These are phyloP conservation scores for Ophthalmolycus amberensis DNA, from an alignment of 2,113 vertebrate genomes.

Conservation along the genomic window DNA sequence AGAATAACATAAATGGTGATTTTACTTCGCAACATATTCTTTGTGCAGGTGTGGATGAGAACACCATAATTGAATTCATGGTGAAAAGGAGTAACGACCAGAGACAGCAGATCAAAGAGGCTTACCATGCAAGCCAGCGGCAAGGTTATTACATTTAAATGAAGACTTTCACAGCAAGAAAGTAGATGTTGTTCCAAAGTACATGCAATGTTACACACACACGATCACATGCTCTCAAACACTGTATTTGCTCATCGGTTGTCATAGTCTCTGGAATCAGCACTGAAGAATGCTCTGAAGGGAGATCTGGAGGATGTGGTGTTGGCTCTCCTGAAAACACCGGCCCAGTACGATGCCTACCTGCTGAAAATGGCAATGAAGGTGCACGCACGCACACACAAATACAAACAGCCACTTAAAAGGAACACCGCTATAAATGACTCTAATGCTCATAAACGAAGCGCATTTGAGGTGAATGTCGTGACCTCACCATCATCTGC, in stretches of 20 bases:
- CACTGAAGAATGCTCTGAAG: conserved; percentile 88
- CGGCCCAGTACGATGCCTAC: conserved; percentile 92
- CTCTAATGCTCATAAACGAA: neutral
- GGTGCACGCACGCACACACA: conserved; percentile 53
- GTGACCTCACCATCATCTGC: neutral
- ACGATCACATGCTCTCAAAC: neutral
- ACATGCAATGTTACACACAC: neutral
- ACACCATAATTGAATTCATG: conserved; percentile 92
- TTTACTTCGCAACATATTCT: neutral
- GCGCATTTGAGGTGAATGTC: neutral
- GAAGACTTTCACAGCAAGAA: neutral
- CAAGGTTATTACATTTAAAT: conserved; percentile 83
- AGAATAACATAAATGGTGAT: neutral
- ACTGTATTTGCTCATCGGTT: neutral
- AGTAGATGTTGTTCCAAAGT: neutral
- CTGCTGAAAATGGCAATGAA: conserved; percentile 85
- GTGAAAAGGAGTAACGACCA: conserved; percentile 92
- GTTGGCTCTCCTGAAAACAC: conserved; percentile 90
- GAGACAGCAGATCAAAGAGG: conserved; percentile 91
- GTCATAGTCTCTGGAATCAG: conserved; percentile 86
- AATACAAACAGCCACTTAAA: neutral
- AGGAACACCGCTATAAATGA: neutral
- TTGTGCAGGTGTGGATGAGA: conserved; percentile 92
- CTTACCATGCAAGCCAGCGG: conserved; percentile 89
- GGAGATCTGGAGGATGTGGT: conserved; percentile 90